A percentile compares a stretch with the other conserved stretches of the same genome.
Evolutionary conservation across 2,797 vertebrate genomes (phyloP).

Genomic region (Naso thynnoides): DNA sequence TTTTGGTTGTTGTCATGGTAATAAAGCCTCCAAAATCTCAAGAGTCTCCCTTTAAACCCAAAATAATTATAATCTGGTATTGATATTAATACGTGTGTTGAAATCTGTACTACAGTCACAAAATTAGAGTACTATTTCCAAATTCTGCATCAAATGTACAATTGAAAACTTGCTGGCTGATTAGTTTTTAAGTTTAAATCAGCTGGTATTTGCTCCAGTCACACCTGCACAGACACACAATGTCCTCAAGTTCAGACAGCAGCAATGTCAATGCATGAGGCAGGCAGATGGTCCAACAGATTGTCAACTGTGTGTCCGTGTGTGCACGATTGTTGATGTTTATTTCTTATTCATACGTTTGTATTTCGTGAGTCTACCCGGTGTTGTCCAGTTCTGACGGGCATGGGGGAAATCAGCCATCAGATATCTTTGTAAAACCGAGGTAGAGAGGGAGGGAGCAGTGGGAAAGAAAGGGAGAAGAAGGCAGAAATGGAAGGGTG

Average conservation of each 20-base stretch:
- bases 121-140: constrained; percentile 17
- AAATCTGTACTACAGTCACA: constrained; percentile 1
- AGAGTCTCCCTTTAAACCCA: not conserved
- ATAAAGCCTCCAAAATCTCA: constrained; percentile 22
- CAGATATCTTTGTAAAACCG: constrained; percentile 48
- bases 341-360: constrained; percentile 59
- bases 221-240: constrained; percentile 36
- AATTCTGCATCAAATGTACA: constrained; percentile 4
- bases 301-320: constrained; percentile 45
- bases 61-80: constrained; percentile 21
- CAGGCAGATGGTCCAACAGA: constrained; percentile 70
- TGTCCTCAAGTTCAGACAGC: constrained; percentile 47
- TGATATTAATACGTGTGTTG: constrained; percentile 6
- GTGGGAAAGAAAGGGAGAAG: constrained; percentile 14
- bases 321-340: constrained; percentile 38
- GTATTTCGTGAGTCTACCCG: constrained; percentile 53
- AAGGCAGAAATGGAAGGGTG: constrained; percentile 31
- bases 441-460: constrained; percentile 21
- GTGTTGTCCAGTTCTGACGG: constrained; percentile 48
- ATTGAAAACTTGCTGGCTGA: not conserved
- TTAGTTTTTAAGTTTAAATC: constrained; percentile 12
- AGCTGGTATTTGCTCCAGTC: constrained; percentile 1
- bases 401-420: constrained; percentile 44
- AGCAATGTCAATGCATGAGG: constrained; percentile 36
- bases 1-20: constrained; percentile 35